Percentiles rank a stretch among this genome's conserved stretches.
Evolutionary conservation across 2,888 invertebrate genomes (phyloP).

Genomic region (Agriopis aurantiaria): DNA sequence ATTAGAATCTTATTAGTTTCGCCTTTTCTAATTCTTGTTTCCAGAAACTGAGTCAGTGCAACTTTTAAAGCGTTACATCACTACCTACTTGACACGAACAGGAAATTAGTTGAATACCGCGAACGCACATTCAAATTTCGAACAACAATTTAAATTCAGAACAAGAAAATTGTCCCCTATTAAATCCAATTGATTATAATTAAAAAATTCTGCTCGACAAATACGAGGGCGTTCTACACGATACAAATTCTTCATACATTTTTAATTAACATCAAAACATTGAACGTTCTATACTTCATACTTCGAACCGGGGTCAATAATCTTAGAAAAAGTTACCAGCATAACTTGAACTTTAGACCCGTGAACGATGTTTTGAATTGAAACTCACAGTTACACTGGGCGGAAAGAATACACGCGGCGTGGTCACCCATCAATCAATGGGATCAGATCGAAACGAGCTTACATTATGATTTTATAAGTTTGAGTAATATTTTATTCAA

Average conservation of each 20-base stretch:
- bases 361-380: slow-evolving; percentile 37
- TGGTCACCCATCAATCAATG: slow-evolving; percentile 86
- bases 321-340: slow-evolving; percentile 63
- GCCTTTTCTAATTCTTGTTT: slow-evolving; percentile 33
- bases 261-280: slow-evolving; percentile 83
- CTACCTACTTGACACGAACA: slow-evolving; percentile 58
- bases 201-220: slow-evolving; percentile 68
- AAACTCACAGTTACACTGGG: slow-evolving; percentile 53
- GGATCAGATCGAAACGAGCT: slow-evolving; percentile 83
- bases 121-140: slow-evolving; percentile 45
- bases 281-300: slow-evolving; percentile 65
- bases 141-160: slow-evolving; percentile 45
- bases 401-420: slow-evolving; percentile 63
- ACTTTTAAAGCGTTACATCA: slow-evolving; percentile 55
- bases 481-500: slow-evolving; percentile 84
- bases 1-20: slow-evolving; percentile 13
- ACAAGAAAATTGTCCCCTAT: slow-evolving; percentile 53
- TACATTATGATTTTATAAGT: slow-evolving; percentile 82
- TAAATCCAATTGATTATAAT: slow-evolving; percentile 60
- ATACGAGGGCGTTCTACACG: slow-evolving; percentile 73
- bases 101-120: slow-evolving; percentile 73
- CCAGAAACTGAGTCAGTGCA: slow-evolving; percentile 55
- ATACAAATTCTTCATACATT: slow-evolving; percentile 79
- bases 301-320: slow-evolving; percentile 77
- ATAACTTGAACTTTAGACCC: slow-evolving; percentile 57